Evolutionary conservation across 2,797 vertebrate genomes (phyloP).

Genomic region (Acrossocheilus wenchowensis): DNA sequence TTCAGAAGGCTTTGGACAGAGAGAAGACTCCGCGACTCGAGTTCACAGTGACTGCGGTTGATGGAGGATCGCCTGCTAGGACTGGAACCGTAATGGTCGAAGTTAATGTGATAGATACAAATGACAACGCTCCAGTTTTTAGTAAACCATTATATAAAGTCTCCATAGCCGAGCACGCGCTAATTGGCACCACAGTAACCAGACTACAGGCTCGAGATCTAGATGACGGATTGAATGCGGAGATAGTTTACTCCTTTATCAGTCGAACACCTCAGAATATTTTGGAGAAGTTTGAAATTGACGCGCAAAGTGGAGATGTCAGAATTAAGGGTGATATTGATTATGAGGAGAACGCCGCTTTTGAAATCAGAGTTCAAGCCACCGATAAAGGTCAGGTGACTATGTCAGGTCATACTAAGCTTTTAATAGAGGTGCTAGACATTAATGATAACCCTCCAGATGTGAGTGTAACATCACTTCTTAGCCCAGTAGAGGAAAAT

Average conservation of each 20-base stretch:
- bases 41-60: conserved; percentile 54
- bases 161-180: conserved; percentile 47
- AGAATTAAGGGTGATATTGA: conserved; percentile 52
- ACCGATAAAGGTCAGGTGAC: conserved; percentile 60
- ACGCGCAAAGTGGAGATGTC: conserved; percentile 48
- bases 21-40: conserved; percentile 53
- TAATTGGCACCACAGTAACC: conserved; percentile 35
- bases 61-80: conserved; percentile 59
- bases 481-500: conserved; percentile 63
- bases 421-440: conserved; percentile 67
- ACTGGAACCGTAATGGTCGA: conserved; percentile 61
- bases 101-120: conserved; percentile 72
- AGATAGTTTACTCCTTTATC: conserved; percentile 58
- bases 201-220: conserved; percentile 57
- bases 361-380: conserved; percentile 66
- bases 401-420: conserved; percentile 65
- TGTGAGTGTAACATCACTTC: conserved; percentile 61
- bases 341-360: conserved; percentile 52
- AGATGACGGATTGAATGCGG: conserved; percentile 61
- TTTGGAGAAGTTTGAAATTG: conserved; percentile 47
- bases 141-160: conserved; percentile 56
- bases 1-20: conserved; percentile 57
- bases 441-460: conserved; percentile 65
- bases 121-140: conserved; percentile 71
- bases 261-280: conserved; percentile 43